Percentiles rank a stretch among this genome's conserved stretches.
Conservation (phyloP, 2,888 invertebrate genomes). For the Piscicola geometra region DNA sequence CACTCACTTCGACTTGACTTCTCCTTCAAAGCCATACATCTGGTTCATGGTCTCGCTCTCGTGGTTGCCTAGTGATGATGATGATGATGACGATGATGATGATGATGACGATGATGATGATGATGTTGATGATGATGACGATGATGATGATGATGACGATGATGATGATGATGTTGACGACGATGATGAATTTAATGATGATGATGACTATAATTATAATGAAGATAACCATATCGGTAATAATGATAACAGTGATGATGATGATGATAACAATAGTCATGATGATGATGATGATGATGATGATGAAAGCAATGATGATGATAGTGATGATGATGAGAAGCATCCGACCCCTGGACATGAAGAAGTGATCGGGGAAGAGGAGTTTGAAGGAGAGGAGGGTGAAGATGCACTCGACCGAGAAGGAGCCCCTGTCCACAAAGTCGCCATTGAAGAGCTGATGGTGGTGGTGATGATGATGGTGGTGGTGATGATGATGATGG, state of each 20-base stretch:
- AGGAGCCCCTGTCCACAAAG: conserved; percentile 97
- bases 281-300: no score
- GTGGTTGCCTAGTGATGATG: conserved; percentile 74
- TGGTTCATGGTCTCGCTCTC: conserved; percentile 97
- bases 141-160: conserved; percentile 28
- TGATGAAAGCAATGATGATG: no score
- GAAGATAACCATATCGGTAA: not conserved
- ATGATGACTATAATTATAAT: not conserved
- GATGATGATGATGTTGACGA: conserved; percentile 22
- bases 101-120: conserved; percentile 26
- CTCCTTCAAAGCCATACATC: conserved; percentile 99
- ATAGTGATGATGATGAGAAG: not conserved
- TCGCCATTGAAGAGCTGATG: conserved; percentile 88
- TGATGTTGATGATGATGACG: conserved; percentile 25
- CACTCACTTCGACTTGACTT: conserved; percentile 83
- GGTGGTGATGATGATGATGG: conserved; percentile 25
- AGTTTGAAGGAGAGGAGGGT: conserved; percentile 93
- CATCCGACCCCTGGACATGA: conserved; percentile 84
- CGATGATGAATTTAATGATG: conserved; percentile 17
- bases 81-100: not conserved
- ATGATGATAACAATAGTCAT: no score
- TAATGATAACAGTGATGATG: not conserved
- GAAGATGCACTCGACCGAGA: conserved; percentile 98
- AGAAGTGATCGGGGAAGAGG: conserved; percentile 90
- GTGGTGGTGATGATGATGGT: conserved; percentile 7